Evolutionary conservation across 2,797 vertebrate species (phyloP), one percentile per base, ranked within the genome.

Genomic region (Sebastolobus altivelis): DNA sequence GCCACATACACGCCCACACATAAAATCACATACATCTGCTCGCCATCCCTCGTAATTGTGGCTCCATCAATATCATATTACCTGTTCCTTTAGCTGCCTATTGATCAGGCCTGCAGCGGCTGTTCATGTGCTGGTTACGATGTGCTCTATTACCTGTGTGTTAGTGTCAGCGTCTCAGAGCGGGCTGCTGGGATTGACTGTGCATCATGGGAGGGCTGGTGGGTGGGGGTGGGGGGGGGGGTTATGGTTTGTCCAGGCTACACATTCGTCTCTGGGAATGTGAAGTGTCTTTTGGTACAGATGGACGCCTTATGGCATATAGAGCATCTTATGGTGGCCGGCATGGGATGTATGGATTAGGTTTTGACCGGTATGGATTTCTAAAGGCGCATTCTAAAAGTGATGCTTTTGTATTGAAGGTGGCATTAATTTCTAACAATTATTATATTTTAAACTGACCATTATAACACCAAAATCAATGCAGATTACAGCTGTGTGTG

Each of bases 51-150:
- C 70, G 80, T 86, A 90, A 92, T 85, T 74, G 89, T 60, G 52
- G 71, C 27, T 84, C 78, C 89, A 92, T 96, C 95, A 94, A 96
- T 96, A 96, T 94, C 93, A 94, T 95, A 96, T 97, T 93, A 95
- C 91, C 79, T 92, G 92, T 91, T 93, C 93, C 90, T 90, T 92
- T 92, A 83, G 92, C 87, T 84, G 79, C 80, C 33, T 94, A 96
- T 96, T 94, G 96, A 96, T 96, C 93, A 83, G 6, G 78, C 66
- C 88, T 83, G 82, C 87, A 86, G 84, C 67, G 56, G 83, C 83
- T 78, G 86, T 85, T 80, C 93, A 82, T 93, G 91, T 68, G 76
- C 88, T 79, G 92, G 88, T 94, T 93, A 93, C 90, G 88, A 92
- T 91, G 87, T 83, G 89, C 84, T 92, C 91, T 92, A 92, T 94